These are phyloP conservation scores for Poeciliopsis paucimaculata DNA, from an alignment of 2,797 vertebrate species.

Conservation along the genomic window DNA sequence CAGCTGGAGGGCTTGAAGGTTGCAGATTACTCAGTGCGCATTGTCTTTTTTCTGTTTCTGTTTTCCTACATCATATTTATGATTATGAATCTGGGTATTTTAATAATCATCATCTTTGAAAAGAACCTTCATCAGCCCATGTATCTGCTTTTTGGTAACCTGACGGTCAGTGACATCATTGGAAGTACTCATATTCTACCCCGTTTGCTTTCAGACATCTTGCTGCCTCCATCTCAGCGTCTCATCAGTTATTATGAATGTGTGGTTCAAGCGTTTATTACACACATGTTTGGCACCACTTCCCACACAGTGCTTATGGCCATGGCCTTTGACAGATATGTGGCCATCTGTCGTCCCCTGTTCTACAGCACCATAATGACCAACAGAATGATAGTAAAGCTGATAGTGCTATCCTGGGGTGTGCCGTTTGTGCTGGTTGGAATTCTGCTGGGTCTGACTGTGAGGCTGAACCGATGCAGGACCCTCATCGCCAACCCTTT, in stretches of 20 bases:
- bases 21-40: not conserved
- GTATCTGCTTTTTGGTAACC: conserved; percentile 83
- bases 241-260: conserved; percentile 80
- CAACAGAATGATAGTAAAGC: not conserved
- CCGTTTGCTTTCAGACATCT: conserved; percentile 76
- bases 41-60: not conserved
- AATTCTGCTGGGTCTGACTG: conserved; percentile 15
- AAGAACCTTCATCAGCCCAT: conserved; percentile 81
- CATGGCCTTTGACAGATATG: conserved; percentile 18
- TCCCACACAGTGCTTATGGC: conserved; percentile 8
- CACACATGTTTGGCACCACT: not conserved
- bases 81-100: conserved; percentile 48
- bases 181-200: conserved; percentile 73
- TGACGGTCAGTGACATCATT: conserved; percentile 75
- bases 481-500: not conserved
- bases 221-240: conserved; percentile 70
- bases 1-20: conserved; percentile 10
- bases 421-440: conserved; percentile 8
- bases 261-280: conserved; percentile 77
- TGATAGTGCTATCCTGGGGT: conserved; percentile 6
- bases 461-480: conserved; percentile 14
- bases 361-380: conserved; percentile 7
- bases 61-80: conserved; percentile 11
- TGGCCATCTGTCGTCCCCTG: conserved; percentile 22
- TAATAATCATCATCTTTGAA: conserved; percentile 41